These are phyloP conservation scores for Cryptotis parvus DNA, from an alignment of 2,113 vertebrate species.

Conservation along the genomic window DNA sequence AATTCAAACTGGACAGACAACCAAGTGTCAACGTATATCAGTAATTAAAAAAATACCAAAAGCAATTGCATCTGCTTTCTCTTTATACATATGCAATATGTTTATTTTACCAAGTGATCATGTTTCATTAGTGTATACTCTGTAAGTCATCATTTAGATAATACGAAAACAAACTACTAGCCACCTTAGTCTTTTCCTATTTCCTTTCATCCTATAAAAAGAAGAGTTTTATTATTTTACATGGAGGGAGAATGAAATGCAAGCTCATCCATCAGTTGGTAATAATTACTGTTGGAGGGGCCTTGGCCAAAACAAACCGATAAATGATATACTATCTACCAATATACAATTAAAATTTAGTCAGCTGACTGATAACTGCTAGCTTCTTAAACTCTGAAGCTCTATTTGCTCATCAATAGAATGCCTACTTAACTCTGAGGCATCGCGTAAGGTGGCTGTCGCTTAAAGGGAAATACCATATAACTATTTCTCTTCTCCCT, in stretches of 20 bases:
- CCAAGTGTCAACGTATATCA: constrained; percentile 11
- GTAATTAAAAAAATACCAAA: neutral
- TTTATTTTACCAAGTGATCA: constrained; percentile 9
- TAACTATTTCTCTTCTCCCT: neutral
- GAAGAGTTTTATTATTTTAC: neutral
- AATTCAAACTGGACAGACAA: constrained; percentile 28
- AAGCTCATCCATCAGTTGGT: neutral
- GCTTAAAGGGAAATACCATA: neutral
- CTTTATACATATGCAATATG: neutral
- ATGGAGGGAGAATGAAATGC: neutral
- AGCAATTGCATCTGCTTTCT: constrained; percentile 6
- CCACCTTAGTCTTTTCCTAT: neutral
- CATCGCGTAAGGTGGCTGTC: neutral
- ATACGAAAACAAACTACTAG: constrained; percentile 43
- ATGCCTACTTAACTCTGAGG: constrained; percentile 23
- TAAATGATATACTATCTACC: neutral
- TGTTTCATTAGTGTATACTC: neutral
- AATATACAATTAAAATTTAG: constrained; percentile 47
- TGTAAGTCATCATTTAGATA: constrained; percentile 45
- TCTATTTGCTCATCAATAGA: constrained; percentile 19
- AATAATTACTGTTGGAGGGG: neutral
- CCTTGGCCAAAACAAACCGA: neutral
- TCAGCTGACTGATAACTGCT: neutral
- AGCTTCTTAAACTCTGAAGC: constrained; percentile 7
- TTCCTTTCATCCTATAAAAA: neutral